These are phyloP conservation scores for Spilosoma lubricipeda DNA, from an alignment of 2,888 invertebrate species.

Conservation along the genomic window DNA sequence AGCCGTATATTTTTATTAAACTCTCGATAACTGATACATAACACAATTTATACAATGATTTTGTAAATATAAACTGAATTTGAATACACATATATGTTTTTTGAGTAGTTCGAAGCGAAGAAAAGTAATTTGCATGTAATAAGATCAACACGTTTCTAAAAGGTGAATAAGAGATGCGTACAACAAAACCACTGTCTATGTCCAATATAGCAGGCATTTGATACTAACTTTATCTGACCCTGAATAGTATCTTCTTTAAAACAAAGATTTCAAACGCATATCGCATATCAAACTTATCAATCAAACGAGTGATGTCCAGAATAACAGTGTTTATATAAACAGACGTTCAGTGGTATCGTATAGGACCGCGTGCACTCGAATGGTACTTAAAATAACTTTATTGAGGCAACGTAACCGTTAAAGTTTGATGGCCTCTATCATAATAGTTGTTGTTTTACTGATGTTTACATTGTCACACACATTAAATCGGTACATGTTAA, in stretches of 20 bases:
- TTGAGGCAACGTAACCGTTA: conserved; percentile 55
- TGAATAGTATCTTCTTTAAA: conserved; percentile 6
- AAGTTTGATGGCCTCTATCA: conserved; percentile 58
- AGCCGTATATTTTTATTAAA: neutral
- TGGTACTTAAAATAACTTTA: conserved; percentile 64
- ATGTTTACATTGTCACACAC: conserved; percentile 54
- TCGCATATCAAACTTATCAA: conserved; percentile 30
- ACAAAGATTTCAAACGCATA: conserved; percentile 25
- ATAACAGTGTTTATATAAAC: conserved; percentile 45
- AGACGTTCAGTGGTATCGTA: conserved; percentile 44
- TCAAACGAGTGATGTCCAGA: conserved; percentile 38
- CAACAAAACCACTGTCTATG: neutral
- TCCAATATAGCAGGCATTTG: neutral
- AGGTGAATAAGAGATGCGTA: neutral
- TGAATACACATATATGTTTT: too few species aligned
- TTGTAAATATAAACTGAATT: too few species aligned
- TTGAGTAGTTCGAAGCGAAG: neutral
- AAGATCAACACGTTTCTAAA: neutral
- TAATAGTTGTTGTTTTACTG: conserved; percentile 45
- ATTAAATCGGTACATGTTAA: conserved; percentile 29
- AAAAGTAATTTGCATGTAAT: neutral
- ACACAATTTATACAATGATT: too few species aligned
- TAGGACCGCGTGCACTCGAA: conserved; percentile 48
- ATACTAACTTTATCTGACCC: neutral
- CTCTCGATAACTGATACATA: too few species aligned